These are phyloP conservation scores for Epinotia ramella DNA, from an alignment of 2,888 invertebrate species.

Conservation along the genomic window DNA sequence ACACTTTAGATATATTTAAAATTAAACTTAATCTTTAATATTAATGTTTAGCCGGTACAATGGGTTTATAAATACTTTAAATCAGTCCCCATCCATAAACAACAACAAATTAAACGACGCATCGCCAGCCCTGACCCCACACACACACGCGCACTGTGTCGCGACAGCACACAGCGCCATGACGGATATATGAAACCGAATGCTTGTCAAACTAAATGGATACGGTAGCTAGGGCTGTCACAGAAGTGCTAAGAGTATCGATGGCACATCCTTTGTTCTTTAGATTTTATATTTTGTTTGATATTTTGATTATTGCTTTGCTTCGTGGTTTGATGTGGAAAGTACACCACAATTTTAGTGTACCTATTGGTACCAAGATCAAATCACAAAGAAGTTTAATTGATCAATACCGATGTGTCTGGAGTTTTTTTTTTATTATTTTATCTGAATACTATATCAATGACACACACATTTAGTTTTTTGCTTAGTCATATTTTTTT, in stretches of 20 bases:
- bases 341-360: too few relatives aligned
- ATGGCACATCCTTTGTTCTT: slow-evolving; percentile 39
- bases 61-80: too few relatives aligned
- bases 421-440: too few relatives aligned
- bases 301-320: background rate
- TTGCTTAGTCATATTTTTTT: too few relatives aligned
- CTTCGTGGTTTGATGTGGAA: background rate
- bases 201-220: slow-evolving; percentile 85
- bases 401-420: too few relatives aligned
- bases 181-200: slow-evolving; percentile 81
- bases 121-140: slow-evolving; percentile 48
- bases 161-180: slow-evolving; percentile 51
- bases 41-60: too few relatives aligned
- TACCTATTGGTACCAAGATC: too few relatives aligned
- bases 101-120: background rate
- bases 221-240: slow-evolving; percentile 70
- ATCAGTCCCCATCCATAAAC: background rate
- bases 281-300: background rate
- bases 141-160: slow-evolving; percentile 32
- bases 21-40: too few relatives aligned
- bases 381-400: too few relatives aligned
- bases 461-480: too few relatives aligned
- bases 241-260: slow-evolving; percentile 31
- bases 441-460: too few relatives aligned
- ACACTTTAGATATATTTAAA: too few relatives aligned